Evolutionary conservation across 2,113 vertebrate genomes (phyloP), one percentile per base, ranked within the genome.

Genomic region (Crypturellus undulatus): DNA sequence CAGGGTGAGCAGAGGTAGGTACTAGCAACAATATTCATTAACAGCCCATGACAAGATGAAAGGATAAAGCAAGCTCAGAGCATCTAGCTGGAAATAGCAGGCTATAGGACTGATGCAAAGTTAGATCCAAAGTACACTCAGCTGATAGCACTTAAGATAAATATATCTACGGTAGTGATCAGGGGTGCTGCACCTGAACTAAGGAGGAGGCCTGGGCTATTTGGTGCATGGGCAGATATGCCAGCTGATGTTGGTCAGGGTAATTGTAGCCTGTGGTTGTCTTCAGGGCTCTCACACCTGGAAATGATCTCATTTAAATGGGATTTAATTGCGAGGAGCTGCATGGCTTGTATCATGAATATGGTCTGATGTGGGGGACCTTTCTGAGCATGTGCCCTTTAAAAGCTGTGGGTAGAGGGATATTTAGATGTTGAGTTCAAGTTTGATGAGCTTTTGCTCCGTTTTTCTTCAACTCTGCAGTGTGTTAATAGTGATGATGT

Each of bases 351-450:
- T 8, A 0, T 4, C 26, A 24, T 2, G 8, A 30, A 26, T 65
- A 42, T 4, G 21, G 36, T 38, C 1, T 59, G 6, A 6, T n/a
- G 45, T 26, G 15, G 2, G 2, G 0, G 1, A 4, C 22, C 2
- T 34, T 75, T 3, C 1, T 56, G 16, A 25, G 42, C 8, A 6
- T 2, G 12, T 62, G 6, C 45, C 3, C 13, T 86, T 10, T 28
- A 8, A 25, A 1, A 30, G 20, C 6, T 67, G 8, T 0, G 20
- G n/a, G 10, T 0, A 0, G 3, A 5, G 8, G 6, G 8, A 5
- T 26, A 6, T 56, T 19, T 3, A 42, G 13, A 19, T 3, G 51
- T 2, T 28, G 12, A 3, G 25, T 83, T 2, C 4, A 34, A 34
- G 20, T 1, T 84, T 4, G 10, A 4, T 36, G 3, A 26, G 21